Base-by-base conservation (phyloP, 2,888 invertebrate genomes). In the Mimachlamys varia region DNA sequence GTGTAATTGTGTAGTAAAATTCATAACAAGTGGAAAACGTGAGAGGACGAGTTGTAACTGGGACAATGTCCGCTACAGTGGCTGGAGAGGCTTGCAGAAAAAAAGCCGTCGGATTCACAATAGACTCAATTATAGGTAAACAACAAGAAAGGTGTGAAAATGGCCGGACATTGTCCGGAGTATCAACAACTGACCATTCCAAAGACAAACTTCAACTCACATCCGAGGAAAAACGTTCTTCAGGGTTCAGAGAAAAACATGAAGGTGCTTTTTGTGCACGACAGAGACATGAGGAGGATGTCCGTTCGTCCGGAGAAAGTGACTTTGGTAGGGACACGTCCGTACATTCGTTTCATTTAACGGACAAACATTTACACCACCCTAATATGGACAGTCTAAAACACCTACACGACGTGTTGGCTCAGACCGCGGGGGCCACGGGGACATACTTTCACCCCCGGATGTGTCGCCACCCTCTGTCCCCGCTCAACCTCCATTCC, bases 91-190 rank as follows among this genome's bases (percentile, higher is more conserved):
- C 92, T 50, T 89, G 90, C 55, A 33, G 91, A 4, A 91, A 90
- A 88, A 92, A 92, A 33, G 92, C 92, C 7, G 92, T 91, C 55
- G 94, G 94, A 44, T 94, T 94, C 88, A 94, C 93, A 15, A 95
- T 94, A 88, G 94, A 93, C 87, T 94, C 94, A 19, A 92, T 95
- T 55, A 94, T 94, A 7, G 94, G 94, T 55, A 93, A 92, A 88
- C 93, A 94, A 58, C 27, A 27, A 13, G 76, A 76, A 27, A 76
- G 76, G 76, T 76, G 76, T 33, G 76, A 76, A 76, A 76, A 76
- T 76, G 22, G 22, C 33, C 76, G 76, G 76, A 76, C 76, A 76
- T 33, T 76, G 76, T 76, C 76, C 76, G 76, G 76, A 33, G 33
- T 27, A 33, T 33, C 19, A 76, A 76, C 76, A 76, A 76, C 76